These are phyloP conservation scores for Drosophila monieri DNA, from an alignment of 2,888 invertebrate genomes.

Conservation along the genomic window DNA sequence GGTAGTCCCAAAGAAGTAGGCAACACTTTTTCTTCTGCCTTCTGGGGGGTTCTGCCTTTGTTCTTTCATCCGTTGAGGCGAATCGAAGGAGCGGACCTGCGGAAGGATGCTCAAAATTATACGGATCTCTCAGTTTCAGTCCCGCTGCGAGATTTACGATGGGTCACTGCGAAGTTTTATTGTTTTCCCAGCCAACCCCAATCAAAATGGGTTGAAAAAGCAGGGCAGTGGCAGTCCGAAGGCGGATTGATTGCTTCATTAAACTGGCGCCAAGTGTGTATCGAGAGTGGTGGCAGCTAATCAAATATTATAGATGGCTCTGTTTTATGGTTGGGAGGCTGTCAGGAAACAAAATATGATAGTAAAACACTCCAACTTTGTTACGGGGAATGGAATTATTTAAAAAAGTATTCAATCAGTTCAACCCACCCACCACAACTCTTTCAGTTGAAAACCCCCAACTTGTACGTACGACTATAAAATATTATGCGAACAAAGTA, in stretches of 20 bases:
- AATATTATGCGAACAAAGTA: conserved; percentile 51
- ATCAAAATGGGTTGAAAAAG: conserved; percentile 11
- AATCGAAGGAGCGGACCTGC: not conserved
- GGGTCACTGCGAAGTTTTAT: conserved; percentile 70
- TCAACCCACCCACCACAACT: conserved; percentile 7
- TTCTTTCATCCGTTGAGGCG: conserved; percentile 42
- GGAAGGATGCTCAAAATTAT: conserved; percentile 43
- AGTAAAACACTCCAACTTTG: no score
- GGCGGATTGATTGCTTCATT: conserved; percentile 46
- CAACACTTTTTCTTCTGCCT: conserved; percentile 25
- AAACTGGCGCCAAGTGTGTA: conserved; percentile 49
- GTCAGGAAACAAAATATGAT: not conserved
- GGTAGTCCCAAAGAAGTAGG: conserved; percentile 29
- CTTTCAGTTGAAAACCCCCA: conserved; percentile 11
- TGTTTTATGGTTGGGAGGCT: conserved; percentile 2
- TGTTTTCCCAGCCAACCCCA: conserved; percentile 51
- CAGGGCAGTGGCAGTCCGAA: not conserved
- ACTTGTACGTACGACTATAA: conserved; percentile 50
- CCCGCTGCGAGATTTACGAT: conserved; percentile 71
- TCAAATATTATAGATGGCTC: conserved; percentile 57
- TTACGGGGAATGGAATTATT: not conserved
- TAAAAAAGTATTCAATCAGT: not conserved
- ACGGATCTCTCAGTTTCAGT: conserved; percentile 45
- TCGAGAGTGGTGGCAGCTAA: conserved; percentile 65
- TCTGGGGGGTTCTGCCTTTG: conserved; percentile 15